Base-by-base conservation (phyloP, 2,113 vertebrate species). In the Perccottus glenii region DNA sequence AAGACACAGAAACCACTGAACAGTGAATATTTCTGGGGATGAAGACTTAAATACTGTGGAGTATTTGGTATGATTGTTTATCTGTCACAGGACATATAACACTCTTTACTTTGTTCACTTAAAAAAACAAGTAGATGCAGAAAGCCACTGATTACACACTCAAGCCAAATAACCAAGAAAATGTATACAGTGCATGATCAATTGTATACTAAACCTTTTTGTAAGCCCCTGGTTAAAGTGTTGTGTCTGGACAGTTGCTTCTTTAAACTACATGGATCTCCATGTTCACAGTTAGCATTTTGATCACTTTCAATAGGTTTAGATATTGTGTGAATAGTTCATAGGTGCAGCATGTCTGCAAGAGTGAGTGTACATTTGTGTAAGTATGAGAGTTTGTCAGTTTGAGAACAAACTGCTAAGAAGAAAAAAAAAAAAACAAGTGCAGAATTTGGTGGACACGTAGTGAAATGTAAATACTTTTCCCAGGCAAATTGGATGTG, bases 301-400 rank as follows among this genome's bases (percentile, higher is more conserved):
- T 90, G 91, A 88, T 91, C 91, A 90, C 90, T 89, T 87, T 93
- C 85, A 80, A 92, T 94, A 93, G 92, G 91, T 94, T 92, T 89
- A 87, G 84, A 86, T 90, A 86, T 88, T 64, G 90, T 90, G 89
- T 87, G 89, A 59, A 90, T 90, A 91, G 90, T 89, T 74, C 84
- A 87, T 90, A 91, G 87, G 66, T 70, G 87, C 87, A 91, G 88
- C 87, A 88, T 87, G 88, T 89, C 83, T 88, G 86, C 87, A 85
- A 84, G 89, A 88, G 85, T 88, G 89, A 75, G 84, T 88, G 86
- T 90, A 87, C 73, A 87, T 77, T 83, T 80, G 83, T 89, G 82
- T 90, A 80, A 84, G 83, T 84, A 81, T 80, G 85, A 89, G 85
- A 86, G 78, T 83, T 79, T 73, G 85, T 73, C 19, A 27, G 19